phyloP scores from a whole-genome alignment of 2,113 vertebrate genomes.

The Thamnophis sirtalis region DNA sequence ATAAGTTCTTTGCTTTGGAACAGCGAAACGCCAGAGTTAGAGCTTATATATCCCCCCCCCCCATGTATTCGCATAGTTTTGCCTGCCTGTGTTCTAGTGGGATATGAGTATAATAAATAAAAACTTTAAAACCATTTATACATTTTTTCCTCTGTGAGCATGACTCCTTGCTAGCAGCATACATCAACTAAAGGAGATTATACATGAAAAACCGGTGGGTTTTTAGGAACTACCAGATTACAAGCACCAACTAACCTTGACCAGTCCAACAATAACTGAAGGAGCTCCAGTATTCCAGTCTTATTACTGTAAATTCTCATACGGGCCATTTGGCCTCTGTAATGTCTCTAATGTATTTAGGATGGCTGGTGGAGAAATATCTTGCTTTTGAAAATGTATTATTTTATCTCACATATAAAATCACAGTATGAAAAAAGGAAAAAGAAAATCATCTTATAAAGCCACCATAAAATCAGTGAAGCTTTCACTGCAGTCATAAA shows the following conservation, averaged over 20 bases:
- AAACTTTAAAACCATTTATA: not conserved
- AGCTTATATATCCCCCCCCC: not conserved
- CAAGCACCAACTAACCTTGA: not conserved
- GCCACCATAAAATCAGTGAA: not conserved
- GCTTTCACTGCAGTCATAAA: not conserved
- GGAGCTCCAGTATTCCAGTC: not conserved
- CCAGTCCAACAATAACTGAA: not conserved
- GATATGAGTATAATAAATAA: not conserved
- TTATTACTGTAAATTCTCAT: not conserved
- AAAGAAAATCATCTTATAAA: not conserved
- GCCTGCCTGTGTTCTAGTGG: not conserved
- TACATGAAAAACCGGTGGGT: not conserved
- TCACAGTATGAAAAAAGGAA: not conserved
- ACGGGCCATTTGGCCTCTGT: not conserved
- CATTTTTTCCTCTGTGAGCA: not conserved
- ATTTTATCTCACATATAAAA: not conserved
- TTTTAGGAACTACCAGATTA: not conserved
- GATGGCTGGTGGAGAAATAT: not conserved
- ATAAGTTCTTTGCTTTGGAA: not conserved
- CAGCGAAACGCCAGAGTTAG: not conserved
- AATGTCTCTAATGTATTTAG: not conserved
- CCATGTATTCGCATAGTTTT: not conserved
- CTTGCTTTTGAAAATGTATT: not conserved
- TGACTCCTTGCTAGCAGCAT: not conserved
- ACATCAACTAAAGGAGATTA: not conserved